Evolutionary conservation across 2,888 invertebrate genomes (phyloP).

Genomic region (Lasioglossum pauxillum): DNA sequence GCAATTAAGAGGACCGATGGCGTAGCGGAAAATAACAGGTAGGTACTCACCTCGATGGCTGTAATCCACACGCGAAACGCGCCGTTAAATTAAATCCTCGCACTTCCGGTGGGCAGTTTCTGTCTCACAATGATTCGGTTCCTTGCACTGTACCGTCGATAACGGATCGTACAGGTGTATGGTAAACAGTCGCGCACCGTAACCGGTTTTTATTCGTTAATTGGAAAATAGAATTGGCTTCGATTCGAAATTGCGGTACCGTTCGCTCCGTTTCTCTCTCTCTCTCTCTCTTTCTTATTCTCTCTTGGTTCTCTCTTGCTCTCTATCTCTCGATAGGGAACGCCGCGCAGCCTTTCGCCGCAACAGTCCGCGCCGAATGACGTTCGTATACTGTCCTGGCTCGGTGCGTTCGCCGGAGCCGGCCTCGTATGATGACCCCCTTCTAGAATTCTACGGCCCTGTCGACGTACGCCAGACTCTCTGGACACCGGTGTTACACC

Average conservation of each 20-base stretch:
- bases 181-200: conserved; percentile 29
- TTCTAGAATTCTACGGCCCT: conserved; percentile 73
- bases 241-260: conserved; percentile 44
- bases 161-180: neutral
- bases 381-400: conserved; percentile 72
- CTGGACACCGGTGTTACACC: conserved; percentile 48
- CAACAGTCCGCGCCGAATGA: conserved; percentile 72
- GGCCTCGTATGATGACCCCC: conserved; percentile 76
- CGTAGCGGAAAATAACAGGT: neutral
- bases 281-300: neutral
- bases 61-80: conserved; percentile 49
- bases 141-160: conserved; percentile 25
- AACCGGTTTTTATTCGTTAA: neutral
- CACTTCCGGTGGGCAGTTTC: conserved; percentile 7
- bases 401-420: conserved; percentile 67
- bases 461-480: conserved; percentile 58
- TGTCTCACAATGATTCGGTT: conserved; percentile 13
- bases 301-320: neutral
- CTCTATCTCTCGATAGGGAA: neutral
- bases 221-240: neutral
- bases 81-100: conserved; percentile 46
- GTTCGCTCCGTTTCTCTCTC: neutral
- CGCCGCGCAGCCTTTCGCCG: conserved; percentile 57
- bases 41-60: conserved; percentile 59
- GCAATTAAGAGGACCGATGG: neutral